phyloP scores from a whole-genome alignment of 2,888 invertebrate genomes.

The Stenichneumon culpator region DNA sequence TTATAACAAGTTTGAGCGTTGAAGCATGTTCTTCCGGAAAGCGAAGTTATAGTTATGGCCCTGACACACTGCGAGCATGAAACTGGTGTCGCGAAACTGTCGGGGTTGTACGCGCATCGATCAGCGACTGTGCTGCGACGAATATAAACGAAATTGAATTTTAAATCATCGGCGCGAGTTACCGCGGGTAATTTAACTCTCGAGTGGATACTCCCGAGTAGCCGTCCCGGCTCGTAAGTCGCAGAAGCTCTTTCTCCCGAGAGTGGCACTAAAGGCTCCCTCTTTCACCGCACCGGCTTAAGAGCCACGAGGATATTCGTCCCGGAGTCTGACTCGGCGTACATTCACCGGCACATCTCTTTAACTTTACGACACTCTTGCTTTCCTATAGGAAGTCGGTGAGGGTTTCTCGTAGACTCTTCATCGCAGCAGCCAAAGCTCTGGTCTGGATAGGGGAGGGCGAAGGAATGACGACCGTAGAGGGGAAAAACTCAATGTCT shows the following conservation, averaged over 20 bases:
- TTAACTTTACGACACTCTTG: conserved; percentile 36
- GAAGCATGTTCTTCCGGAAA: background rate
- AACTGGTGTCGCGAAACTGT: background rate
- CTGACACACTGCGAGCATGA: background rate
- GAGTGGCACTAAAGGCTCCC: background rate
- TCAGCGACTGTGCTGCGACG: background rate
- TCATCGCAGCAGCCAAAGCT: conserved; percentile 1
- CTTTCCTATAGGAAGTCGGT: conserved; percentile 9
- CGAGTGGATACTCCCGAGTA: conserved; percentile 10
- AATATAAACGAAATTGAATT: conserved; percentile 10
- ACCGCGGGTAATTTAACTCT: conserved; percentile 6
- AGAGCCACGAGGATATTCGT: conserved; percentile 13
- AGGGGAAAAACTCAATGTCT: background rate
- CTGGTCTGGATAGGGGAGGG: background rate
- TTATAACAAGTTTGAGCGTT: background rate
- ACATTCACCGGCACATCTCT: conserved; percentile 9
- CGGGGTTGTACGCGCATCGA: background rate
- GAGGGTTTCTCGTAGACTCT: background rate
- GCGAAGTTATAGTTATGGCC: background rate
- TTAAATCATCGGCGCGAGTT: conserved; percentile 17
- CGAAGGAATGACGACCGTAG: background rate
- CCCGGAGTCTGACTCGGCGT: background rate
- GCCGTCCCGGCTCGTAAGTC: conserved; percentile 17
- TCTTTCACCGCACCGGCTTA: background rate
- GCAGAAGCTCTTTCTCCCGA: conserved; percentile 6